Percentiles rank a stretch among this genome's conserved stretches.
Evolutionary conservation across 2,113 vertebrate genomes (phyloP).

Genomic region (Xiphias gladius): DNA sequence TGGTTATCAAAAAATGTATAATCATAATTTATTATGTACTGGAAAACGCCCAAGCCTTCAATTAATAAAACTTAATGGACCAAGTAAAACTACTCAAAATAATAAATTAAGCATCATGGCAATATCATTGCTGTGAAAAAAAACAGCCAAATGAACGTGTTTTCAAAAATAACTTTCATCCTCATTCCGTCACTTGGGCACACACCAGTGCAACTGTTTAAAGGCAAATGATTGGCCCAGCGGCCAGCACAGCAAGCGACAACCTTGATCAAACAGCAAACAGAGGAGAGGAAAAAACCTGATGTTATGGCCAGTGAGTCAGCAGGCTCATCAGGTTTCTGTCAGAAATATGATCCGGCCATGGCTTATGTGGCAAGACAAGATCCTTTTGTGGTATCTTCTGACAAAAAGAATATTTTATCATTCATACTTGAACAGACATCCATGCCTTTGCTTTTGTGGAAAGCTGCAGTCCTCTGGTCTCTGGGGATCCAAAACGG

Average conservation of each 20-base stretch:
- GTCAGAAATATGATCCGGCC: background rate
- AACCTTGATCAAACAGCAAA: conserved; percentile 54
- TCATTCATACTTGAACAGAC: background rate
- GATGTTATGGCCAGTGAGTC: conserved; percentile 12
- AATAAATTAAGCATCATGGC: conserved; percentile 8
- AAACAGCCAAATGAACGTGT: conserved; percentile 14
- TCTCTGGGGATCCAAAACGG: background rate
- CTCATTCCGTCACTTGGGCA: conserved; percentile 29
- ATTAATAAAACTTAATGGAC: conserved; percentile 22
- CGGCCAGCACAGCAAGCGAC: conserved; percentile 32
- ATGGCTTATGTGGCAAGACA: background rate
- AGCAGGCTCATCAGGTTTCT: conserved; percentile 33
- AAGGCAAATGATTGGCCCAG: conserved; percentile 47
- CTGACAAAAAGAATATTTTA: background rate
- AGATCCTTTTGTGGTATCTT: background rate
- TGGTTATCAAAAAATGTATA: conserved; percentile 14
- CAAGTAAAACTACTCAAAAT: background rate
- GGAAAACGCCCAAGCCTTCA: background rate
- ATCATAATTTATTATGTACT: conserved; percentile 31
- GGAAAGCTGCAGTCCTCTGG: background rate
- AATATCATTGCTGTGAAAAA: conserved; percentile 14
- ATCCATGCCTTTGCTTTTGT: background rate
- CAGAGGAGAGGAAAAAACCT: background rate
- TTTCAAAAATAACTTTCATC: conserved; percentile 37
- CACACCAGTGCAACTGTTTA: conserved; percentile 15